phyloP scores from a whole-genome alignment of 2,888 invertebrate species.

The Temnothorax ravouxi region DNA sequence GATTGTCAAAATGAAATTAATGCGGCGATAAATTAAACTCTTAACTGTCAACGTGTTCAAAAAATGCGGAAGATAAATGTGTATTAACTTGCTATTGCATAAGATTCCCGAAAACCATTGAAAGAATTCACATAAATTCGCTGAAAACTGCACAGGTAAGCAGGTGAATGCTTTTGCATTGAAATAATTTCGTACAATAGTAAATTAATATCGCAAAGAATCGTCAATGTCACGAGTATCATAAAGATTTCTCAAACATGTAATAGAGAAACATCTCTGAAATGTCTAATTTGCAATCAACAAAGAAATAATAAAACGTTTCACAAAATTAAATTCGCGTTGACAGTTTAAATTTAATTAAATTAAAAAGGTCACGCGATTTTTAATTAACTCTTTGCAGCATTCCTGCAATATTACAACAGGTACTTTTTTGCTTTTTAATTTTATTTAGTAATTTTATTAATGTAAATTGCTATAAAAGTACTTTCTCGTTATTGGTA shows the following conservation, averaged over 20 bases:
- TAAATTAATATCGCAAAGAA: slow-evolving; percentile 1
- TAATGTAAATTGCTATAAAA: background rate
- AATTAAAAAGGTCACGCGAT: slow-evolving; percentile 12
- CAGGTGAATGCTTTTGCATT: slow-evolving; percentile 31
- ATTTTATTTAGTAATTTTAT: background rate
- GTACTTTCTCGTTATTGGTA: background rate
- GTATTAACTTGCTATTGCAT: slow-evolving; percentile 26
- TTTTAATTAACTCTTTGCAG: slow-evolving; percentile 6
- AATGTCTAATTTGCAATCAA: background rate
- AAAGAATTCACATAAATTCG: slow-evolving; percentile 32
- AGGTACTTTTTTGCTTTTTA: background rate
- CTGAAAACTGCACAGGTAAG: slow-evolving; percentile 42
- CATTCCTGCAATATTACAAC: background rate
- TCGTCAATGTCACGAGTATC: background rate
- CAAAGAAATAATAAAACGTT: background rate
- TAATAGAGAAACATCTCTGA: background rate
- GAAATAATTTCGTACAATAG: slow-evolving; percentile 11
- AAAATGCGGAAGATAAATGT: slow-evolving; percentile 1
- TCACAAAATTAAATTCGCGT: background rate
- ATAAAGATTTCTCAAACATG: background rate
- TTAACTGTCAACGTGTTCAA: background rate
- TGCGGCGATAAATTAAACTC: slow-evolving; percentile 22
- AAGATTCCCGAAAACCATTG: background rate
- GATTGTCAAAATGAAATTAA: slow-evolving; percentile 6
- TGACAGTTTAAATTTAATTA: background rate